Evolutionary conservation across 2,113 vertebrate genomes (phyloP).

Genomic region (Anolis sagrei): DNA sequence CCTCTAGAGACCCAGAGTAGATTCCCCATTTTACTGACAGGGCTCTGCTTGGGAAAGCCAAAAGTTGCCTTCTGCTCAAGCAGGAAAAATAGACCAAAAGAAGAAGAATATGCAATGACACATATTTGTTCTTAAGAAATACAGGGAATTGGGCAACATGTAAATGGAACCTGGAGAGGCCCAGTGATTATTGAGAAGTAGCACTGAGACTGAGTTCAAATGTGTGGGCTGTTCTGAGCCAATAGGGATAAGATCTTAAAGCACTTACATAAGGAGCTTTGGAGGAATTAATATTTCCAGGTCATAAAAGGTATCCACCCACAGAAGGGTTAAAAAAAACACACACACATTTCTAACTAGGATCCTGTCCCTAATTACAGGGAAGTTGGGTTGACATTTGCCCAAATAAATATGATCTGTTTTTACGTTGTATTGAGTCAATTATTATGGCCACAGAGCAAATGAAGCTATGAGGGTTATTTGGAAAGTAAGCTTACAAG

Average conservation of each 20-base stretch:
- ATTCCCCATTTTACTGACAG: too few species aligned
- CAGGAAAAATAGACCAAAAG: neutral
- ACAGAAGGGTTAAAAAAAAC: neutral
- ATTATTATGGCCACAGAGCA: neutral
- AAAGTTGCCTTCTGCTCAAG: neutral
- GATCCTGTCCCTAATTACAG: neutral
- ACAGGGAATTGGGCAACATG: neutral
- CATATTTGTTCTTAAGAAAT: neutral
- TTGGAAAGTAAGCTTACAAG: too few species aligned
- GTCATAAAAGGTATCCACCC: neutral
- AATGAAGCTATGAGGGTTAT: too few species aligned
- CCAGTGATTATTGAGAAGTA: neutral
- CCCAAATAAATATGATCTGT: neutral
- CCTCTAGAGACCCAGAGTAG: too few species aligned
- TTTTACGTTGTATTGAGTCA: neutral
- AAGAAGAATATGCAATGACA: neutral
- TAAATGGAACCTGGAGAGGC: neutral
- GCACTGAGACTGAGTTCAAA: neutral
- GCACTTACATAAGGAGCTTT: neutral
- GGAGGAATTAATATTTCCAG: neutral
- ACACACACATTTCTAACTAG: neutral
- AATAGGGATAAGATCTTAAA: neutral
- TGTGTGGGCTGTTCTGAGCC: neutral
- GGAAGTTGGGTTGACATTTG: neutral
- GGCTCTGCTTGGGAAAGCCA: neutral